Base-by-base conservation (phyloP, 2,797 vertebrate species). In the Tokudaia tokunoshimensis region DNA sequence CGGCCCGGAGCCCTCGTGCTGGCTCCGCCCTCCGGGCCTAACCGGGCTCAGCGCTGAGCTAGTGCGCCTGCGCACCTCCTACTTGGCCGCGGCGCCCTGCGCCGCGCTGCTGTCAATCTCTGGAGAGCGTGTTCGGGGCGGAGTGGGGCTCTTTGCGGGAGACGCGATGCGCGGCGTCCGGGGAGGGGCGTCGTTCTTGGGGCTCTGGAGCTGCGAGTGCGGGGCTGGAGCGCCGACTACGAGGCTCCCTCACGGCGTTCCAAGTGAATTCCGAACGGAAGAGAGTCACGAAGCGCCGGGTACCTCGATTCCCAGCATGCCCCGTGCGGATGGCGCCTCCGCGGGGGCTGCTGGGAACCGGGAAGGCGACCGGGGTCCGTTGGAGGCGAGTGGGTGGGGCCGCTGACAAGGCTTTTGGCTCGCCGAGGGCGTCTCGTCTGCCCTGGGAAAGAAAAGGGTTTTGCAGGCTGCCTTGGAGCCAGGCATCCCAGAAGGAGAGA, bases 271-370 rank as follows among this genome's bases (percentile, higher is more conserved):
- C 65, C 50, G 44, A 67, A 31, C 7, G 10, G 44, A 63, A 72
- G 22, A 34, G 24, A n/a, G 14, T 26, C 44, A 2, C 10, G 26
- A 52, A 3, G 24, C 0, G 2, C 44, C 4, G 2, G 0, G 41
- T 67, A 97, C 97, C 97, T 94, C 96, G 15, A 13, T 5, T 96
- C 96, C 98, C 98, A 11, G 55, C 75, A 59, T 50, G 83, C 96
- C 0, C 1, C 0, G 7, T 44, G 50, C 11, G 26, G 74, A n/a
- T 70, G 52, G 82, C 29, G 50, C 50, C 29, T n/a, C 24, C 50
- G 97, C 84, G 57, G 17, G 8, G 94, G 12, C 4, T 93, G 87
- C 20, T 19, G 34, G 70, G n/a, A 67, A 92, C 93, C 80, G 82
- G 85, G 72, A 96, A 95, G 57, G 75, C 22, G 72, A 3, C 1